Evolutionary conservation across 2,113 vertebrate genomes (phyloP), one percentile per base, ranked within the genome.

Genomic region (Hipposideros armiger): DNA sequence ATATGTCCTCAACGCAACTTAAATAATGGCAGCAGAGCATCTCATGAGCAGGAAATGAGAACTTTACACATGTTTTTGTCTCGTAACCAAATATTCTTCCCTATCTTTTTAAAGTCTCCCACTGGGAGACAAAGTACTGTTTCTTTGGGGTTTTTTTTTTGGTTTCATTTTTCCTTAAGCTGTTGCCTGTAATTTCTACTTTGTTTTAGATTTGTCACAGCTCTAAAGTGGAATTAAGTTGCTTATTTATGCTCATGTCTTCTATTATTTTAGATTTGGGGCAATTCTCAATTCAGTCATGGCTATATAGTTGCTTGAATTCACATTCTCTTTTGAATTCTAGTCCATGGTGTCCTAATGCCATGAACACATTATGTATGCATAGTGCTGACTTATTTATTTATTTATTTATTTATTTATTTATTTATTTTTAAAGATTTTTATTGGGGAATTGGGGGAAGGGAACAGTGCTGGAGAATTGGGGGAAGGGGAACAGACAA

Each of bases 21-120:
- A 97, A 98, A 96, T 98, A 98, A 98, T 91, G 97, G 96, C 93
- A 96, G 94, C 98, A 97, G 97, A 98, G 97, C 97, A 97, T 97
- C 98, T 98, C 52, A 83, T 98, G 98, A 98, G 85, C 98, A 98
- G 98, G 98, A 99, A 98, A 98, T 98, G 98, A 98, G 98, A 98
- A 98, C 97, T 97, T 96, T 97, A 95, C 96, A 96, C 95, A 97
- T 97, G 98, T 96, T 98, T 97, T 97, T 98, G 98, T 97, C 98
- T 98, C 97, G 98, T 97, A 97, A 98, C 98, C 96, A 98, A 97
- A 97, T 98, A 97, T 94, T 98, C 97, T 97, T 98, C 97, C 97
- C 96, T 97, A 84, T 91, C 98, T 95, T 89, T 96, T 85, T 52
- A 70, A 97, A 86, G 81, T 92, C 87, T 95, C 81, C 97, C 97